These are phyloP conservation scores for Crotalus helleri DNA, from an alignment of 2,113 vertebrate species.

Conservation along the genomic window DNA sequence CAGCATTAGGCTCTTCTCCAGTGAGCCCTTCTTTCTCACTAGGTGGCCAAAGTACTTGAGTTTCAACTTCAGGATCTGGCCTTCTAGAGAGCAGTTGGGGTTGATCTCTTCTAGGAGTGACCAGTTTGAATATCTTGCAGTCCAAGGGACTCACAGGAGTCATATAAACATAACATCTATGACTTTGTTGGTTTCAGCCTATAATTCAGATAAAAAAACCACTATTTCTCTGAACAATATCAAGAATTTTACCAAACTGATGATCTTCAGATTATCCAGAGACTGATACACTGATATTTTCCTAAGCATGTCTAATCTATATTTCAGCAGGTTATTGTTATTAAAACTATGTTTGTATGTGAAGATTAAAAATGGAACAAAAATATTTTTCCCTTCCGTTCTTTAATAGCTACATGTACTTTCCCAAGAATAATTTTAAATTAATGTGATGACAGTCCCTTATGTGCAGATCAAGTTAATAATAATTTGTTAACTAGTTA, in stretches of 20 bases:
- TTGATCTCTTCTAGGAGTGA: no score
- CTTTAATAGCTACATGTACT: not conserved
- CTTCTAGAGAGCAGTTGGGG: no score
- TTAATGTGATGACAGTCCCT: not conserved
- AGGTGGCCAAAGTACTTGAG: no score
- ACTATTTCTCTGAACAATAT: not conserved
- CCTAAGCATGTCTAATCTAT: not conserved
- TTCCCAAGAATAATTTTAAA: not conserved
- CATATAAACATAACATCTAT: not conserved
- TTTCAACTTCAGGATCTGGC: no score
- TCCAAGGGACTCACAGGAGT: no score
- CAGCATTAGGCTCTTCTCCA: no score
- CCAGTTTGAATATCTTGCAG: no score
- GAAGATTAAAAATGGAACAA: not conserved
- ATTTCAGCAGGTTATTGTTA: not conserved
- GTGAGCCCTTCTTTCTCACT: no score
- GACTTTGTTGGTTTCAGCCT: not conserved
- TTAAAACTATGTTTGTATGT: not conserved
- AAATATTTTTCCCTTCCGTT: not conserved
- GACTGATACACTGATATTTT: not conserved
- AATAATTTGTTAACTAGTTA: not conserved
- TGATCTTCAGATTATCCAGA: not conserved
- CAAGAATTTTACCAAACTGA: not conserved
- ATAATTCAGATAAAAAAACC: not conserved
- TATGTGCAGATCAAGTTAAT: not conserved